Base-by-base conservation (phyloP, 2,888 invertebrate species). In the Pristionchus mayeri region DNA sequence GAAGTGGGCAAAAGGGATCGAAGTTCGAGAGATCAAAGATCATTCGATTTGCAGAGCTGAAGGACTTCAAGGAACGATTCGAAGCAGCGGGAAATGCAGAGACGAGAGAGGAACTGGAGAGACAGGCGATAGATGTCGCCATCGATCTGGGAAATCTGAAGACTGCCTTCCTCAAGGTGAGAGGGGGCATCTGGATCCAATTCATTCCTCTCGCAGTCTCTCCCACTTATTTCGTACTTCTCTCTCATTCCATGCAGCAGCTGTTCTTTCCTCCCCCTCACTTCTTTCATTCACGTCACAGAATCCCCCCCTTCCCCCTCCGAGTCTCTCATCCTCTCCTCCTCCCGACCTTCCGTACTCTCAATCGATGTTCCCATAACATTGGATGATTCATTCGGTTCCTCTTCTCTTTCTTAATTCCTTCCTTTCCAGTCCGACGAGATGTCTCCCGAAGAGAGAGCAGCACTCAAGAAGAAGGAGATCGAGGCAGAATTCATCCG, bases 401-500 rank as follows among this genome's bases (percentile, higher is more conserved):
- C 40, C 75, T 57, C 60, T 71, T n/a, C 57, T 75, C 57, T 48
- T 57, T 52, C 78, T 78, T 50, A n/a, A 52, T 13, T 24, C 21
- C 27, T n/a, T 75, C 48, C 34, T 11, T 54, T 52, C 48, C 18
- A 86, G 24, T 90, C 89, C 84, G 91, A 88, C 11, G 90, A 92
- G 27, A 91, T 92, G 91, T 89, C 90, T 40, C 90, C 92, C 3
- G 92, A 92, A 83, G 92, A 91, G 76, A 84, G 92, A 34, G 91
- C 92, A 2, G 90, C 89, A 11, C 85, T 88, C 57, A 92, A 92
- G 87, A 92, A 92, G 85, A 88, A 89, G 63, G 92, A 92, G 84
- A 92, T 92, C 79, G 92, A 92, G 76, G 92, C 91, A 13, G 92
- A 92, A 84, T 92, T 92, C 87, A 88, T 90, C 75, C 87, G 91